phyloP scores from a whole-genome alignment of 2,797 vertebrate species.

The Leptodactylus fallax region DNA sequence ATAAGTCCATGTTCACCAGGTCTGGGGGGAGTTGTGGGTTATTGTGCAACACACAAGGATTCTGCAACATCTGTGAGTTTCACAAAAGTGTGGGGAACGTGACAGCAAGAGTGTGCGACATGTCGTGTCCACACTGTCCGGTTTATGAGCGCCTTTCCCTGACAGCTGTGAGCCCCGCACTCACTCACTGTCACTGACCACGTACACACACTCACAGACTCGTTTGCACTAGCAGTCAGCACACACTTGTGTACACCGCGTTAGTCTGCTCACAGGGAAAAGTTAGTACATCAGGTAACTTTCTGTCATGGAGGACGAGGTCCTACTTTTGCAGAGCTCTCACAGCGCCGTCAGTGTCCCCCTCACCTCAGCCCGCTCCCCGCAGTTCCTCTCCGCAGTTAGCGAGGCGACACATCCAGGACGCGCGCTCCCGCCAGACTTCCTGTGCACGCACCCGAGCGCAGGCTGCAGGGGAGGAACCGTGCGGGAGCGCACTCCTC shows the following conservation, averaged over 20 bases:
- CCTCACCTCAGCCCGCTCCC: constrained; percentile 23
- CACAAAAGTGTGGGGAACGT: background rate
- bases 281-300: background rate
- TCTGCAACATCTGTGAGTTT: too few species aligned
- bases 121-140: background rate
- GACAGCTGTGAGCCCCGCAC: background rate
- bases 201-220: constrained; percentile 7
- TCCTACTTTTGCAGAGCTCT: background rate
- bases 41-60: too few species aligned
- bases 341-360: background rate
- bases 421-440: constrained; percentile 41
- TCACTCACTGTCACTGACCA: background rate
- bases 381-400: constrained; percentile 2
- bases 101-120: background rate
- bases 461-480: constrained; percentile 7
- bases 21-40: too few species aligned
- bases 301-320: background rate
- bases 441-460: constrained; percentile 47
- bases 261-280: background rate
- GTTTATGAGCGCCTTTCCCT: background rate
- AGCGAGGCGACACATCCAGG: background rate
- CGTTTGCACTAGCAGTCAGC: background rate
- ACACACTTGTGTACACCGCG: background rate
- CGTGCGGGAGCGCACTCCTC: background rate
- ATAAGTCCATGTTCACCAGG: too few species aligned